phyloP scores from a whole-genome alignment of 2,113 vertebrate species.

The Cyprinodon variegatus region DNA sequence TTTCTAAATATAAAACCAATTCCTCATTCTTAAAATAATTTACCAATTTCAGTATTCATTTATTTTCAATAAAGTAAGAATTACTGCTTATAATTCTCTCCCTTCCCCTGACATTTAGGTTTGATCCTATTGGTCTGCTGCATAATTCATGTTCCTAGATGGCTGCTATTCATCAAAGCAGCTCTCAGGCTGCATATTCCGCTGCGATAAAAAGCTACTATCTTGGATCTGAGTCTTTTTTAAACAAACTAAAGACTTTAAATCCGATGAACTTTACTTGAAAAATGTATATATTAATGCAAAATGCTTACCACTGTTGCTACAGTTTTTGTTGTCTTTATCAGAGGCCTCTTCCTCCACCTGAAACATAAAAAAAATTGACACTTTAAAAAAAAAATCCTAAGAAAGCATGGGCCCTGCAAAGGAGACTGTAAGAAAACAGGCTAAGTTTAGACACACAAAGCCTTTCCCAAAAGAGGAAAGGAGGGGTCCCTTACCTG shows the following conservation, averaged over 20 bases:
- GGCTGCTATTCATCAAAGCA: conserved; percentile 31
- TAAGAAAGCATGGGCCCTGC: background rate
- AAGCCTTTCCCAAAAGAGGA: conserved; percentile 55
- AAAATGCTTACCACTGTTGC: conserved; percentile 76
- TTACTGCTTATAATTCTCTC: conserved; percentile 18
- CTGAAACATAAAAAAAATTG: conserved; percentile 56
- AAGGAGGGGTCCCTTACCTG: conserved; percentile 83
- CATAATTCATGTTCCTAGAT: conserved; percentile 46
- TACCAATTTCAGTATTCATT: conserved; percentile 1
- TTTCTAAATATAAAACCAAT: background rate
- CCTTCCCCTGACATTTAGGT: conserved; percentile 40
- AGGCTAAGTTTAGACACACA: conserved; percentile 36
- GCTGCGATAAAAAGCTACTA: conserved; percentile 12
- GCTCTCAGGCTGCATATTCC: conserved; percentile 31
- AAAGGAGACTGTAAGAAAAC: conserved; percentile 1
- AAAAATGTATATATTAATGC: background rate
- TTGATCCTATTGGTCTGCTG: conserved; percentile 21
- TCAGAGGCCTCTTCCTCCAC: conserved; percentile 87
- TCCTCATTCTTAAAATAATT: background rate
- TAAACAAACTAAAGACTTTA: background rate
- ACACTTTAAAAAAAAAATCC: conserved; percentile 6
- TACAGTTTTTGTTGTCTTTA: conserved; percentile 88
- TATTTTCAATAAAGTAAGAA: background rate
- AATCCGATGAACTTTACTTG: background rate
- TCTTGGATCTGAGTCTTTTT: conserved; percentile 2